Evolutionary conservation across 2,797 vertebrate species (phyloP).

Genomic region (Karalla daura): DNA sequence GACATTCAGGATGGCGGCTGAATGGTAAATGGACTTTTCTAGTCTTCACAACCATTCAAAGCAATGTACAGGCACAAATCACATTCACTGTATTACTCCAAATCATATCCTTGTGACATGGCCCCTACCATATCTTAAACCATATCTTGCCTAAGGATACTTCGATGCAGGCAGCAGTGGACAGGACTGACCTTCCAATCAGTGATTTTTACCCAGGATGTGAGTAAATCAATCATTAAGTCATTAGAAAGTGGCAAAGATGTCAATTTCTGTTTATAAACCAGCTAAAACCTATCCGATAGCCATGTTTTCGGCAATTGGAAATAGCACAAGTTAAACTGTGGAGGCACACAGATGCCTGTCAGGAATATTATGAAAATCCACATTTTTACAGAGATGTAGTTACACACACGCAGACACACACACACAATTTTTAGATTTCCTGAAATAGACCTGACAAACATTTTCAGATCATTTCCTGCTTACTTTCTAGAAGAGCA

Average conservation of each 20-base stretch:
- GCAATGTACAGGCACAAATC: neutral
- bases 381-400: constrained; percentile 3
- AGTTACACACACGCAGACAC: constrained; percentile 9
- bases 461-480: constrained; percentile 43
- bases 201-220: too few relatives aligned
- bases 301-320: constrained; percentile 7
- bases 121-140: too few relatives aligned
- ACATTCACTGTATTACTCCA: neutral
- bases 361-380: constrained; percentile 18
- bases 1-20: neutral
- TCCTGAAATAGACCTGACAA: constrained; percentile 61
- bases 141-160: too few relatives aligned
- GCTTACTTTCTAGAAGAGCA: constrained; percentile 27
- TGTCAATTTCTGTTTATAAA: too few relatives aligned
- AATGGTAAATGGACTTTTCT: too few relatives aligned
- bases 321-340: constrained; percentile 16
- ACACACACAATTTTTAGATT: constrained; percentile 40
- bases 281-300: constrained; percentile 3
- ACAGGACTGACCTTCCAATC: too few relatives aligned
- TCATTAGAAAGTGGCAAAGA: too few relatives aligned
- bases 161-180: too few relatives aligned
- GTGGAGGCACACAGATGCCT: neutral
- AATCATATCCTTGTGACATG: too few relatives aligned
- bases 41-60: too few relatives aligned
- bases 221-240: too few relatives aligned